Conservation (phyloP, 2,888 invertebrate species). For the Celastrina argiolus region DNA sequence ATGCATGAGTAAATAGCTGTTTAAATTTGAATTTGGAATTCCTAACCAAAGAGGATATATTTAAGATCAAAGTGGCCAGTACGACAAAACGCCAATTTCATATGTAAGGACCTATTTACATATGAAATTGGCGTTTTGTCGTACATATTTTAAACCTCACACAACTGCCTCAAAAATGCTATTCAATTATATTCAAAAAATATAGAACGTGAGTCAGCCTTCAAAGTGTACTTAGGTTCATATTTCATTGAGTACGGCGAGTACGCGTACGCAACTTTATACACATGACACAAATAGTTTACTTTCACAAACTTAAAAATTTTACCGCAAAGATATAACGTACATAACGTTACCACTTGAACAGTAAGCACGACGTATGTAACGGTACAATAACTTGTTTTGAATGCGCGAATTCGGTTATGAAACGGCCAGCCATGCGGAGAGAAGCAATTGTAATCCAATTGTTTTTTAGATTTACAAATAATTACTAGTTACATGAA, state of each 20-base stretch:
- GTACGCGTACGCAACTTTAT: not conserved
- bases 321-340: not conserved
- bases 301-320: slow-evolving; percentile 12
- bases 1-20: too few relatives aligned
- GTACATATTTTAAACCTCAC: too few relatives aligned
- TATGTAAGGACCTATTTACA: too few relatives aligned
- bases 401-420: slow-evolving; percentile 29
- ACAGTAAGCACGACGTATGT: not conserved
- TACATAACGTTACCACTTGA: slow-evolving; percentile 7
- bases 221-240: not conserved
- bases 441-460: slow-evolving; percentile 32
- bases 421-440: slow-evolving; percentile 40
- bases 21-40: too few relatives aligned
- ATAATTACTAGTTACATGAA: slow-evolving; percentile 35
- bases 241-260: not conserved
- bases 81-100: too few relatives aligned
- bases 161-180: not conserved
- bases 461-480: slow-evolving; percentile 31
- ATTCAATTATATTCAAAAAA: not conserved
- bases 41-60: too few relatives aligned
- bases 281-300: slow-evolving; percentile 8
- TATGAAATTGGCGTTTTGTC: too few relatives aligned
- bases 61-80: too few relatives aligned
- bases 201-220: not conserved
- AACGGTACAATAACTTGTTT: slow-evolving; percentile 10